phyloP scores from a whole-genome alignment of 2,888 invertebrate species.

The Tanypteryx hageni region DNA sequence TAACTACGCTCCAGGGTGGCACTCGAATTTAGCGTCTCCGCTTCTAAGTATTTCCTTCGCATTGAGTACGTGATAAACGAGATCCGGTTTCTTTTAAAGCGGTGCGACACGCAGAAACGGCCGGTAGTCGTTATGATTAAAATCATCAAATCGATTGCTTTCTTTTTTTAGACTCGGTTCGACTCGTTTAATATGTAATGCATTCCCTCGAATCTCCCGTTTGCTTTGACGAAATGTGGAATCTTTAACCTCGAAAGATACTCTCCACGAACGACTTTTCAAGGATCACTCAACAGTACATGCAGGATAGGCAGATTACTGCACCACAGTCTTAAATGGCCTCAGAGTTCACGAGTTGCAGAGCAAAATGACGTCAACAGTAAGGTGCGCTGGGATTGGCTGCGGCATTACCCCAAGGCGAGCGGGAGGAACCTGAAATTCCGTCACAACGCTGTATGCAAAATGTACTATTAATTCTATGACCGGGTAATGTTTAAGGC shows the following conservation, averaged over 20 bases:
- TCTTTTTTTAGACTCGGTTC: too few relatives aligned
- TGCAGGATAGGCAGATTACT: too few relatives aligned
- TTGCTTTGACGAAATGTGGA: too few relatives aligned
- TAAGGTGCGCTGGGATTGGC: not conserved
- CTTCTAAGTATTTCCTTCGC: not conserved
- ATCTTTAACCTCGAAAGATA: too few relatives aligned
- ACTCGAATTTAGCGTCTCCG: not conserved
- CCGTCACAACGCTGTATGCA: not conserved
- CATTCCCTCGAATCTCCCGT: too few relatives aligned
- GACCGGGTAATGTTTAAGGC: not conserved
- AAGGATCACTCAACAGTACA: too few relatives aligned
- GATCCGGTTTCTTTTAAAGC: not conserved
- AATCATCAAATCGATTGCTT: too few relatives aligned
- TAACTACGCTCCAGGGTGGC: not conserved
- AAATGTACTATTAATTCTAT: not conserved
- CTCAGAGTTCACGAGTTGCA: not conserved
- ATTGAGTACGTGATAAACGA: not conserved
- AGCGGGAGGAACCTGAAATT: not conserved
- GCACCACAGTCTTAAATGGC: too few relatives aligned
- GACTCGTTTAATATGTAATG: too few relatives aligned
- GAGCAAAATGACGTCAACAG: not conserved
- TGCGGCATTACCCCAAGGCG: not conserved
- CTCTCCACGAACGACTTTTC: too few relatives aligned
- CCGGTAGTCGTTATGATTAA: not conserved
- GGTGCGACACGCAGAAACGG: not conserved